Evolutionary conservation across 2,888 invertebrate genomes (phyloP).

Genomic region (Zelleria hepariella): DNA sequence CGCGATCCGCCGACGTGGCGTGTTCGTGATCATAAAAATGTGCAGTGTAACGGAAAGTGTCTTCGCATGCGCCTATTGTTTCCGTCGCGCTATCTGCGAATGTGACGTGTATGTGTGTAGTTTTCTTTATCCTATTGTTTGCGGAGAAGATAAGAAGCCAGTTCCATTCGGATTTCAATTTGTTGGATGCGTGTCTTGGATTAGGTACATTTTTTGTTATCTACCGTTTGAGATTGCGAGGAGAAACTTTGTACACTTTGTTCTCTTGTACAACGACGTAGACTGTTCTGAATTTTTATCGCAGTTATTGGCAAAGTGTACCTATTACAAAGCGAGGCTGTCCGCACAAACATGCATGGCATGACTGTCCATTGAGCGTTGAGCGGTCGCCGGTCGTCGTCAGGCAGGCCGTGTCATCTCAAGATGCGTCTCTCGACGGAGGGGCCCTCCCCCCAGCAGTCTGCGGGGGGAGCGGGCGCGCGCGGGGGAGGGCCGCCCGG

Average conservation of each 20-base stretch:
- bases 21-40: conserved; percentile 40
- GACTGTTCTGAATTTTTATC: neutral
- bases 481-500: conserved; percentile 14
- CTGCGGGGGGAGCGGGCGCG: neutral
- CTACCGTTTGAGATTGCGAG: neutral
- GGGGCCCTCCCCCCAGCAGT: conserved; percentile 27
- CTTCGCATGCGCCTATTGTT: conserved; percentile 3
- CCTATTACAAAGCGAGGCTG: conserved; percentile 18
- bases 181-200: neutral
- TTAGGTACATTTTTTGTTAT: no score
- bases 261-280: no score
- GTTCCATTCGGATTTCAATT: neutral
- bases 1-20: conserved; percentile 7
- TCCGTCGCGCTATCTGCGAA: neutral
- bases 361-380: neutral
- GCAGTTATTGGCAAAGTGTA: neutral
- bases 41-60: conserved; percentile 50
- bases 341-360: conserved; percentile 32
- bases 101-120: neutral
- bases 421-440: conserved; percentile 30
- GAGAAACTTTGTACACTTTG: neutral
- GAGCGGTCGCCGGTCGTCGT: neutral
- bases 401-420: conserved; percentile 50
- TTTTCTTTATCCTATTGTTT: neutral
- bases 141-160: conserved; percentile 9